Conservation (phyloP, 2,888 invertebrate species). For the Polymixis flavicincta region DNA sequence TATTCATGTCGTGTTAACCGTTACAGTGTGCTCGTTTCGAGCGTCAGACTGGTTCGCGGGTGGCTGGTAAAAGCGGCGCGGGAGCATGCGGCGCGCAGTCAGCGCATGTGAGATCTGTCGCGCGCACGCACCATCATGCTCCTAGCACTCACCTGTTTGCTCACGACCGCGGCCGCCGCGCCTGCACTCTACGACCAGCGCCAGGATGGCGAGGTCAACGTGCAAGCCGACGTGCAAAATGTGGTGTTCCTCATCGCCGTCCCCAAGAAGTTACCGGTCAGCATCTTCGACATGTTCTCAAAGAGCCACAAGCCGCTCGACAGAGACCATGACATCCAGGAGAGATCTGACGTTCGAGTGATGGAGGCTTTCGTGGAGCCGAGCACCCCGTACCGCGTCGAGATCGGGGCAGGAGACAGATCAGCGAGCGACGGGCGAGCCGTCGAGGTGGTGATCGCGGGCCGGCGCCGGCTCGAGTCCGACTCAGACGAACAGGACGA, state of each 20-base stretch:
- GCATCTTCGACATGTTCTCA: constrained; percentile 69
- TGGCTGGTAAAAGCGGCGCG: constrained; percentile 87
- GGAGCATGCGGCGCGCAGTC: constrained; percentile 81
- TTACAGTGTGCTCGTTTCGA: constrained; percentile 88
- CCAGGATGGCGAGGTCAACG: constrained; percentile 94
- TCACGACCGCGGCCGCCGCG: constrained; percentile 75
- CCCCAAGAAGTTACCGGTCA: constrained; percentile 78
- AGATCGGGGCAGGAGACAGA: constrained; percentile 86
- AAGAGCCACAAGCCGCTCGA: constrained; percentile 69
- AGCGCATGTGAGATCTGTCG: constrained; percentile 72
- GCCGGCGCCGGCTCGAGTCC: constrained; percentile 75
- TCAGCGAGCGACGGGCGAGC: constrained; percentile 76
- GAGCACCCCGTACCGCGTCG: constrained; percentile 93
- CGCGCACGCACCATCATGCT: constrained; percentile 84
- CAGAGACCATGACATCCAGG: constrained; percentile 73
- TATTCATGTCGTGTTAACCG: constrained; percentile 85
- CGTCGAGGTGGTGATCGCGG: constrained; percentile 84
- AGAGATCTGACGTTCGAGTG: constrained; percentile 85
- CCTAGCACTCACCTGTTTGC: constrained; percentile 73
- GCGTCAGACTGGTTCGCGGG: constrained; percentile 85
- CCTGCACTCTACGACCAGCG: constrained; percentile 91
- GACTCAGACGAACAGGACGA: constrained; percentile 79
- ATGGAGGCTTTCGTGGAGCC: constrained; percentile 92
- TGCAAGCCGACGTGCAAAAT: constrained; percentile 94
- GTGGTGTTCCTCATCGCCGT: constrained; percentile 93